These are phyloP conservation scores for Epirrhoe tristata DNA, from an alignment of 2,888 invertebrate genomes.

Conservation along the genomic window DNA sequence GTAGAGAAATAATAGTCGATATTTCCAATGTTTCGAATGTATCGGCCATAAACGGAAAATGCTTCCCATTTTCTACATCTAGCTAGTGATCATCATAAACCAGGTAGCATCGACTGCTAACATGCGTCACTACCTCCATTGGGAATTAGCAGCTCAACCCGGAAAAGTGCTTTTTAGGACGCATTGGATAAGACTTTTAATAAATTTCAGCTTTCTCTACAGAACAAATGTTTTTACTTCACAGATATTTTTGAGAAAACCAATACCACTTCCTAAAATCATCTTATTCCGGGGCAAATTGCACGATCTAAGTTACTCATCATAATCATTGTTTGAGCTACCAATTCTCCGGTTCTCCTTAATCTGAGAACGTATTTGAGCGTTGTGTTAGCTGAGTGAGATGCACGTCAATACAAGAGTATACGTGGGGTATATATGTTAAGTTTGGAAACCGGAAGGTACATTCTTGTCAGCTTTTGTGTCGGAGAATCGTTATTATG, in stretches of 20 bases:
- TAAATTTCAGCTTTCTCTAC: not conserved
- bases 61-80: too few relatives aligned
- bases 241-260: not conserved
- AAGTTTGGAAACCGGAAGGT: slow-evolving; percentile 13
- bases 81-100: too few relatives aligned
- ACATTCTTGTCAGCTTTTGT: slow-evolving; percentile 13
- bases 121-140: too few relatives aligned
- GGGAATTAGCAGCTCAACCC: too few relatives aligned
- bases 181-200: too few relatives aligned
- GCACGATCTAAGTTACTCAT: slow-evolving; percentile 14
- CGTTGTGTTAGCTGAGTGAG: slow-evolving; percentile 34
- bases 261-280: slow-evolving; percentile 5
- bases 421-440: slow-evolving; percentile 42
- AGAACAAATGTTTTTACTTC: not conserved
- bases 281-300: slow-evolving; percentile 20
- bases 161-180: too few relatives aligned
- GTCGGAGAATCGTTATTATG: slow-evolving; percentile 29
- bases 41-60: too few relatives aligned
- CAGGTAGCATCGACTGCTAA: too few relatives aligned
- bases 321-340: slow-evolving; percentile 37
- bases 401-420: slow-evolving; percentile 38
- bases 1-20: not conserved
- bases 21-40: too few relatives aligned
- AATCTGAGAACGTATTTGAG: slow-evolving; percentile 34
- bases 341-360: slow-evolving; percentile 32